phyloP scores from a whole-genome alignment of 1,140 invertebrate genomes.

The Meloidogyne chitwoodi region DNA sequence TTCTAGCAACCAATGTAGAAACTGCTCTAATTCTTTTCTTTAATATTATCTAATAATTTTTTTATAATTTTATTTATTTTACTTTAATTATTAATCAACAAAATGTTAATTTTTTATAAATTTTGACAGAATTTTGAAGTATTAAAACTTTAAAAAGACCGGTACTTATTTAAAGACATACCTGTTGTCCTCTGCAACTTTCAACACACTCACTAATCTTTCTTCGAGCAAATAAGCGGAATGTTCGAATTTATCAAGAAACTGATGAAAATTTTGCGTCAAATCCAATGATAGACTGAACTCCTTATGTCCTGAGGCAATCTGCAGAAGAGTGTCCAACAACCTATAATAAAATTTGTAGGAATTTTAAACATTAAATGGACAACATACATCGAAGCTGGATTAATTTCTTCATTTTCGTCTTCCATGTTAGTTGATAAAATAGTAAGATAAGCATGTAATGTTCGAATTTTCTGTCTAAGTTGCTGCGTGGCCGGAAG shows the following conservation, averaged over 20 bases:
- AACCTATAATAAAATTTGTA: background rate
- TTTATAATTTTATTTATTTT: too few species aligned
- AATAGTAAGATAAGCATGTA: background rate
- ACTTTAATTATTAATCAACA: too few species aligned
- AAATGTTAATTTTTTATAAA: too few species aligned
- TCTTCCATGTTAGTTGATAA: background rate
- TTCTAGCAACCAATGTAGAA: background rate
- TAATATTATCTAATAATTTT: background rate
- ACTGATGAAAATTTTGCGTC: background rate
- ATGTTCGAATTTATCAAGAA: slow-evolving; percentile 6
- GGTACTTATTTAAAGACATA: background rate
- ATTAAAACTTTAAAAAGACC: too few species aligned
- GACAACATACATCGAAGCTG: background rate
- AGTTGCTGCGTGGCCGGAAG: background rate
- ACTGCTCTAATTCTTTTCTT: slow-evolving; percentile 5
- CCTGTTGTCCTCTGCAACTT: slow-evolving; percentile 7
- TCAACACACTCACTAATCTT: background rate
- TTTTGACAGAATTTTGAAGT: too few species aligned
- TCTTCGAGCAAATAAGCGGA: background rate
- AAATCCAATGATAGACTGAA: background rate
- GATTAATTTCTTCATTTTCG: background rate
- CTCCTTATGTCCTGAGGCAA: background rate
- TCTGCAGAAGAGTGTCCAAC: slow-evolving; percentile 1
- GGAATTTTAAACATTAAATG: background rate
- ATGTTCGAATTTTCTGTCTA: background rate